Conservation (phyloP, 1,140 invertebrate species). For the Solenopsis fugax region DNA sequence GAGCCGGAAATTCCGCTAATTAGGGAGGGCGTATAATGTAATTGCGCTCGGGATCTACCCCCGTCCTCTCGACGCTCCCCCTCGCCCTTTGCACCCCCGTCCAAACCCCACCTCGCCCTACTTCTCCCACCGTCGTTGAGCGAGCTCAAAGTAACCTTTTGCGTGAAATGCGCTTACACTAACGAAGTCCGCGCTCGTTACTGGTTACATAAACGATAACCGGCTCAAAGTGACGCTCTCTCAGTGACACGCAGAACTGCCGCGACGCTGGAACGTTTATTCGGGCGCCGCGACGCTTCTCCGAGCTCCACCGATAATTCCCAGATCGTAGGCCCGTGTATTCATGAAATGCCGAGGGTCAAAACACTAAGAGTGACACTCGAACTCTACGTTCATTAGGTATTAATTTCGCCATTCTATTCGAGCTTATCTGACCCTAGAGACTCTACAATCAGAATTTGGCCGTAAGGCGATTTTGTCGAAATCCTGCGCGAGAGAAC, state of each 20-base stretch:
- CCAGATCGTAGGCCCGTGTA: conserved; percentile 26
- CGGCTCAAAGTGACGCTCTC: conserved; percentile 68
- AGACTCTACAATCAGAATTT: too few species aligned
- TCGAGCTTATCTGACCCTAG: neutral
- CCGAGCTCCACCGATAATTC: conserved; percentile 6
- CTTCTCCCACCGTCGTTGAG: conserved; percentile 47
- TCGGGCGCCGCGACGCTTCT: conserved; percentile 31
- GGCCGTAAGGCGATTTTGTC: too few species aligned
- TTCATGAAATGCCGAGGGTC: conserved; percentile 8
- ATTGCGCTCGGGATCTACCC: conserved; percentile 61
- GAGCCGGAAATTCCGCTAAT: conserved; percentile 65
- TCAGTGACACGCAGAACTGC: conserved; percentile 54
- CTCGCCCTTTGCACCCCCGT: neutral
- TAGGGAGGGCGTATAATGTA: conserved; percentile 63
- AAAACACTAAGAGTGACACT: conserved; percentile 21
- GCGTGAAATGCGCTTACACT: conserved; percentile 63
- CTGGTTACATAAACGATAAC: conserved; percentile 71
- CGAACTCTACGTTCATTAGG: neutral
- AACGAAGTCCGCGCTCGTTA: conserved; percentile 69
- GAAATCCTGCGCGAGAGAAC: too few species aligned
- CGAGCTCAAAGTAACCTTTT: conserved; percentile 65
- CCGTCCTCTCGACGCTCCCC: neutral
- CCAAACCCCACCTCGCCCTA: neutral
- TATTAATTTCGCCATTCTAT: neutral
- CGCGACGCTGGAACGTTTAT: conserved; percentile 49